Evolutionary conservation across 2,797 vertebrate genomes (phyloP), one percentile per base, ranked within the genome.

Genomic region (Florisuga fusca): DNA sequence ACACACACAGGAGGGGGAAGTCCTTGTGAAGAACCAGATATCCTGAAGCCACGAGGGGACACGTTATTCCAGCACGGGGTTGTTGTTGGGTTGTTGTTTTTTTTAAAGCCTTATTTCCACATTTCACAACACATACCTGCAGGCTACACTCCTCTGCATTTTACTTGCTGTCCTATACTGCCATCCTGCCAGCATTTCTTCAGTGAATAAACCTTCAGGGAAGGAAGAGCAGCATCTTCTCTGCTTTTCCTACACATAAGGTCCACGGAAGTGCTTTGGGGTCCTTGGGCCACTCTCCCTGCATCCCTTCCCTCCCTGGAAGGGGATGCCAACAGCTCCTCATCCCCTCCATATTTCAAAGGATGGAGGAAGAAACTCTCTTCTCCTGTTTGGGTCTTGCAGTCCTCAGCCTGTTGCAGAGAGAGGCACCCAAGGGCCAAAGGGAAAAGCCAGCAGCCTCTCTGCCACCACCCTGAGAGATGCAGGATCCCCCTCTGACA

Each of bases 111-210:
- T 83, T 80, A 51, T 74, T 80, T 92, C 81, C 20, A 20, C 57
- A 45, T 84, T 86, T 78, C 53, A 77, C 69, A 34, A 9, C 27
- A 9, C 50, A 34, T 64, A 90, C 86, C 80, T 84, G 66, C 45
- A 55, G 9, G 27, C 31, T 26, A 17, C 1, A 29, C 22, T 77
- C 38, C 72, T 59, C 55, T 10, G 5, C 54, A 12, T 31, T 77
- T 71, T 16, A 81, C 72, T 46, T 16, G 33, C 66, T 84, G 50
- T 84, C 61, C 80, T 77, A 23, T 8, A 10, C 84, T 86, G 93
- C 84, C 91, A 88, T 91, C 88, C 88, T 87, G 59, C 84, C 87
- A 67, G 25, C 29, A 6, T 62, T 84, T 54, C 80, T 64, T 21
- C 15, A 63, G 71, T 27, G 8, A 46, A 5, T 51, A 25, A 45